A percentile compares a stretch with the other conserved stretches of the same genome.
Evolutionary conservation across 2,888 invertebrate species (phyloP).

Genomic region (Chrysodeixis includens): DNA sequence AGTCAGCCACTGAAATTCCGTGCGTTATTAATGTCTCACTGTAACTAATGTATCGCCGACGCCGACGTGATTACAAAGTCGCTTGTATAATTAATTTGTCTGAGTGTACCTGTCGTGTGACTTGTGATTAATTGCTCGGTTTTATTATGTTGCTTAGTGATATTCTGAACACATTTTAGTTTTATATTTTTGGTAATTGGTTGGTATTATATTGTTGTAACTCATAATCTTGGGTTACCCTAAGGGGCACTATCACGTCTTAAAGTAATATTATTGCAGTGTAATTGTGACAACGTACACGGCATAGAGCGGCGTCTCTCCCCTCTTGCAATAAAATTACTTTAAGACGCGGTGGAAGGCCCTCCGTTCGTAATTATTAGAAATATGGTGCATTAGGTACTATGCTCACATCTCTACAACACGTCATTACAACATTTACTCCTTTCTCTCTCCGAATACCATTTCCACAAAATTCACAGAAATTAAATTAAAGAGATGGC

Average conservation of each 20-base stretch:
- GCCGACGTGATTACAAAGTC: slow-evolving; percentile 63
- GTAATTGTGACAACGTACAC: no score
- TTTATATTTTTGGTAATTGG: neutral
- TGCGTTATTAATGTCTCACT: slow-evolving; percentile 60
- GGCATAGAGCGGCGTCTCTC: no score
- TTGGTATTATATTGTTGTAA: neutral
- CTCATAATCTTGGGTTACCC: no score
- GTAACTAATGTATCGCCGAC: slow-evolving; percentile 62
- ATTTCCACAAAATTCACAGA: neutral
- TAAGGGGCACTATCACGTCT: no score
- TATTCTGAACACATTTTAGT: neutral
- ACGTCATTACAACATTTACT: no score
- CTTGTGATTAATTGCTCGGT: slow-evolving; percentile 49
- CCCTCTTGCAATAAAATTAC: no score
- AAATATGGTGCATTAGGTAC: no score
- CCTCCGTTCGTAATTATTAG: no score
- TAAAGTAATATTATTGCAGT: no score
- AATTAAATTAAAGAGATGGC: neutral
- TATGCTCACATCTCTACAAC: no score
- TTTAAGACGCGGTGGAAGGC: no score
- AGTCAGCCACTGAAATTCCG: slow-evolving; percentile 44
- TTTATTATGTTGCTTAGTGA: slow-evolving; percentile 27
- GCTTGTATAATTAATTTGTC: slow-evolving; percentile 66
- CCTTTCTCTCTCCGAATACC: no score
- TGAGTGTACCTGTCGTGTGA: slow-evolving; percentile 50